These are phyloP conservation scores for Prietella phreatophila DNA, from an alignment of 2,113 vertebrate species.

Conservation along the genomic window DNA sequence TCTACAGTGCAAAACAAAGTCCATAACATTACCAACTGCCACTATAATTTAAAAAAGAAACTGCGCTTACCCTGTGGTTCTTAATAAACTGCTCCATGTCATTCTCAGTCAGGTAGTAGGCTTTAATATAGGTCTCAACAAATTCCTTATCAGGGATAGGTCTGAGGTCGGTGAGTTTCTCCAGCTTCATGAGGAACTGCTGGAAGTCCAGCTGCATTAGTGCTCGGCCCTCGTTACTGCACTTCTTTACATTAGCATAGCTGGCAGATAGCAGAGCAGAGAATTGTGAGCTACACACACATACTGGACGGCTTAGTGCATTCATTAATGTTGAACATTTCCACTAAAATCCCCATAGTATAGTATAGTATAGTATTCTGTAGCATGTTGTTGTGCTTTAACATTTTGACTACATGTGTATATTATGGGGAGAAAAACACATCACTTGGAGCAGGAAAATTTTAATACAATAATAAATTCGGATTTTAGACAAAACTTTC, in stretches of 20 bases:
- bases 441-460: background rate
- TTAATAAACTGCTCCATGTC: constrained; percentile 99
- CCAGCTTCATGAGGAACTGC: constrained; percentile 97
- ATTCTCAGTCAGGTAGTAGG: constrained; percentile 96
- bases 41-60: background rate
- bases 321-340: constrained; percentile 32
- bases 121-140: constrained; percentile 98
- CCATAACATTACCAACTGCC: background rate
- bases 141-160: constrained; percentile 98
- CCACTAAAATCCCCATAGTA: background rate
- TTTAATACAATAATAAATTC: background rate
- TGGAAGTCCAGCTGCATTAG: constrained; percentile 99
- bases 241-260: constrained; percentile 97
- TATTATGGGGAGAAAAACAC: background rate
- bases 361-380: no score
- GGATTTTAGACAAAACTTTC: background rate
- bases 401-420: background rate
- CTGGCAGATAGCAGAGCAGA: constrained; percentile 64
- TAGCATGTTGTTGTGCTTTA: background rate
- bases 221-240: constrained; percentile 96
- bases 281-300: constrained; percentile 20
- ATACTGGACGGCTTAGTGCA: background rate
- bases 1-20: background rate
- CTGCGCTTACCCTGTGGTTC: constrained; percentile 86
- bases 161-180: constrained; percentile 95